Percentiles rank a stretch among this genome's conserved stretches.
Conservation (phyloP, 1,140 invertebrate genomes). For the Triops cancriformis region DNA sequence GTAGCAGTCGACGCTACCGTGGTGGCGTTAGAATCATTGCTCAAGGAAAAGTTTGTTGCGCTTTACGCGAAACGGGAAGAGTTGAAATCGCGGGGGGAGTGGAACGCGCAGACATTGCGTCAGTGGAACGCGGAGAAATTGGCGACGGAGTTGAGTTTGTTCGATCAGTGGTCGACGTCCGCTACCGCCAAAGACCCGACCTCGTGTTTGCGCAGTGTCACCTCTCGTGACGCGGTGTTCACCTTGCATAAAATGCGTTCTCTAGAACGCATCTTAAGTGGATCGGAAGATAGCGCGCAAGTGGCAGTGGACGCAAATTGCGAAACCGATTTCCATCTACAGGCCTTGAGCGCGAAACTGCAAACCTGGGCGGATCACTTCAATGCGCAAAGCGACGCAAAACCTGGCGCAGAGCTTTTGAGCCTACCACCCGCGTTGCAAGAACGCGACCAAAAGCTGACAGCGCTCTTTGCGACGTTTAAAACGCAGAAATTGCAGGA, state of each 20-base stretch:
- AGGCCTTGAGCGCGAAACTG: not conserved
- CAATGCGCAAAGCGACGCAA: not conserved
- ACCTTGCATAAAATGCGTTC: constrained; percentile 20
- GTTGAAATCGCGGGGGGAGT: constrained; percentile 29
- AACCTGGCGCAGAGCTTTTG: not conserved
- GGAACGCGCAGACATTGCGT: constrained; percentile 10
- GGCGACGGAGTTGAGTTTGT: constrained; percentile 18
- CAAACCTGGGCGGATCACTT: not conserved
- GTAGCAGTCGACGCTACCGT: not conserved
- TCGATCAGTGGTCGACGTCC: constrained; percentile 14
- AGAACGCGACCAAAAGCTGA: constrained; percentile 51
- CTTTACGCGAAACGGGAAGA: constrained; percentile 27
- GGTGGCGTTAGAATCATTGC: not conserved
- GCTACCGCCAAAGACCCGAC: not conserved
- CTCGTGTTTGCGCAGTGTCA: not conserved
- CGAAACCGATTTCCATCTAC: not conserved
- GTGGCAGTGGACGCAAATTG: not conserved
- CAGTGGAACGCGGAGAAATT: constrained; percentile 23
- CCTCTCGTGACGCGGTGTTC: constrained; percentile 18
- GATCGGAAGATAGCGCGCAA: not conserved
- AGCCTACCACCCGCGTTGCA: constrained; percentile 29
- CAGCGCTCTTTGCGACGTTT: constrained; percentile 51
- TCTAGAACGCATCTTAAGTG: constrained; percentile 15
- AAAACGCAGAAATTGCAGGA: constrained; percentile 58
- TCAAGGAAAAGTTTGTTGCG: not conserved